Evolutionary conservation across 1,140 invertebrate genomes (phyloP).

Genomic region (Cheumatopsyche charites): DNA sequence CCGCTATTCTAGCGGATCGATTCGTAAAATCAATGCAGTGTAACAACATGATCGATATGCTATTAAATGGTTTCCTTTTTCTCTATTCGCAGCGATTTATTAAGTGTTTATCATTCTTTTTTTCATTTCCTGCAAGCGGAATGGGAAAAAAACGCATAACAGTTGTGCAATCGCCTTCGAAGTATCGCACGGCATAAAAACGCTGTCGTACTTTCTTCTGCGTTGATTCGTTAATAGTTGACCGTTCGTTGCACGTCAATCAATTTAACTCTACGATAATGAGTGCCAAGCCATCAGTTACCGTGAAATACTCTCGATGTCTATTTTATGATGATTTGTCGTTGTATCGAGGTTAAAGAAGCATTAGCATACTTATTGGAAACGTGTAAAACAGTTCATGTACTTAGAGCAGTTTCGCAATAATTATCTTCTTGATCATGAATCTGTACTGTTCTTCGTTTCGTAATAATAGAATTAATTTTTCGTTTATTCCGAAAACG

Average conservation of each 20-base stretch:
- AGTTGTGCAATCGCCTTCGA: neutral
- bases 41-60: neutral
- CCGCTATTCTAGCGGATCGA: slow-evolving; percentile 9
- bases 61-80: neutral
- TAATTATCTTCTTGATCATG: no score
- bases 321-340: neutral
- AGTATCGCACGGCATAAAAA: slow-evolving; percentile 14
- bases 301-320: slow-evolving; percentile 2
- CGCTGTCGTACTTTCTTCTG: neutral
- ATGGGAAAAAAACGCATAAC: slow-evolving; percentile 8
- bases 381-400: neutral
- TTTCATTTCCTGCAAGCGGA: slow-evolving; percentile 10
- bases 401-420: no score
- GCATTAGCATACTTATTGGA: neutral
- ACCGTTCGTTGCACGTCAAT: neutral
- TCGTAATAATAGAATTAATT: no score
- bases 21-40: neutral
- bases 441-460: no score
- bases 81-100: no score
- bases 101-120: neutral
- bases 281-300: neutral
- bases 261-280: neutral
- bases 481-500: no score
- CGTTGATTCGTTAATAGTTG: neutral
- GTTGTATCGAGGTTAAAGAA: slow-evolving; percentile 10